These are phyloP conservation scores for Hemistola chrysoprasaria DNA, from an alignment of 2,888 invertebrate genomes.

Conservation along the genomic window DNA sequence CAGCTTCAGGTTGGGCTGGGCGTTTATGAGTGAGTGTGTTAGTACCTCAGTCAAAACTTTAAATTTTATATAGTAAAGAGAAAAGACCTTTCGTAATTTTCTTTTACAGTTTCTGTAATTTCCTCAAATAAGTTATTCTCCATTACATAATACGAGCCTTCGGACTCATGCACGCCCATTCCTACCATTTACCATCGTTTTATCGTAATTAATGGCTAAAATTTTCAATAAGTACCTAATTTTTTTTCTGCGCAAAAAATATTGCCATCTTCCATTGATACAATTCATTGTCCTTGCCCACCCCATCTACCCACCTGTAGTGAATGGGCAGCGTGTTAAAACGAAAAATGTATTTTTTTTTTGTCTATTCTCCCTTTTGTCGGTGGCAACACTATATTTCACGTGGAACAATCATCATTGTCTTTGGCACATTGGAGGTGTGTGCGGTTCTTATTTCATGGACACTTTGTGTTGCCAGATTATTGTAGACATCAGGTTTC, in stretches of 20 bases:
- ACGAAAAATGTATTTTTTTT: conserved; percentile 75
- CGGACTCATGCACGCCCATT: conserved; percentile 41
- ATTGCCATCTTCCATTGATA: conserved; percentile 74
- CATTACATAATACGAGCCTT: conserved; percentile 7
- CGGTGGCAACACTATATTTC: conserved; percentile 80
- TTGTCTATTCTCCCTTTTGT: conserved; percentile 63
- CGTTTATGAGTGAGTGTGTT: too few relatives aligned
- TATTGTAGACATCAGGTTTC: conserved; percentile 31
- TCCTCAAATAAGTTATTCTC: too few relatives aligned
- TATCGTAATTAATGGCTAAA: conserved; percentile 65
- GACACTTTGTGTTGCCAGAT: conserved; percentile 25
- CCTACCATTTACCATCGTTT: conserved; percentile 41
- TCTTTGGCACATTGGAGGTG: conserved; percentile 72
- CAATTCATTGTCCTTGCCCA: conserved; percentile 70
- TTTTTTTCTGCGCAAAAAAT: conserved; percentile 62
- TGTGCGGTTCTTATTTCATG: conserved; percentile 35
- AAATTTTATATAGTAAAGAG: too few relatives aligned
- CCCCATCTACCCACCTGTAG: conserved; percentile 74
- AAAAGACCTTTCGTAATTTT: too few relatives aligned
- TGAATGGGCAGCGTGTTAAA: conserved; percentile 71
- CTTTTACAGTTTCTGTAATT: too few relatives aligned
- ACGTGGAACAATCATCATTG: conserved; percentile 81
- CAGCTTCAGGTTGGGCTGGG: too few relatives aligned
- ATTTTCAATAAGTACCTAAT: conserved; percentile 50
- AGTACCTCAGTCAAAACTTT: too few relatives aligned